These are phyloP conservation scores for Drosophila rufa DNA, from an alignment of 1,140 invertebrate species.

Conservation along the genomic window DNA sequence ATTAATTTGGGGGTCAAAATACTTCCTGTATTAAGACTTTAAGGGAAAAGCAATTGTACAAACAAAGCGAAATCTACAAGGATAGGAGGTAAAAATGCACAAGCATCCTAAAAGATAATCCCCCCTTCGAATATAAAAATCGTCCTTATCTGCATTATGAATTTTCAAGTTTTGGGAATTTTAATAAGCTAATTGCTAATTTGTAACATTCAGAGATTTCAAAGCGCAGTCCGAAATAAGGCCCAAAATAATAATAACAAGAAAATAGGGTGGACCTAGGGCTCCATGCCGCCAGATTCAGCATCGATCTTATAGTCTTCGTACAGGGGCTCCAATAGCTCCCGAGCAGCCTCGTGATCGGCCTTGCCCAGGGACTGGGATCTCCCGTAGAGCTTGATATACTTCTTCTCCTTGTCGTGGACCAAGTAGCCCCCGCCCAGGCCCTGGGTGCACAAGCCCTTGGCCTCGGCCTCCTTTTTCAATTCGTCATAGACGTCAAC, in stretches of 20 bases:
- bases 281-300: conserved; percentile 30
- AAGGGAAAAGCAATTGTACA: no score
- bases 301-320: conserved; percentile 47
- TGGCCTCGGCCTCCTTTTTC: conserved; percentile 24
- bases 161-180: background rate
- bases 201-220: background rate
- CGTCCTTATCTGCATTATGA: background rate
- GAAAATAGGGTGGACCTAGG: background rate
- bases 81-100: no score
- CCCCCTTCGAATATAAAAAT: background rate
- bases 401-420: conserved; percentile 48
- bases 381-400: conserved; percentile 56
- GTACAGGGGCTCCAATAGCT: conserved; percentile 11
- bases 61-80: no score
- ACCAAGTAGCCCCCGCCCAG: conserved; percentile 54
- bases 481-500: conserved; percentile 61
- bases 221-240: background rate
- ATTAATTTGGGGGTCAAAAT: no score
- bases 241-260: background rate
- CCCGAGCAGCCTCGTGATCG: conserved; percentile 41
- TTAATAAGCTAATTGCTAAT: no score
- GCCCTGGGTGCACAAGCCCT: conserved; percentile 57
- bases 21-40: no score
- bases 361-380: conserved; percentile 54
- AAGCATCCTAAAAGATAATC: background rate